Conservation (phyloP, 1,140 invertebrate genomes). For the Uloborus diversus region DNA sequence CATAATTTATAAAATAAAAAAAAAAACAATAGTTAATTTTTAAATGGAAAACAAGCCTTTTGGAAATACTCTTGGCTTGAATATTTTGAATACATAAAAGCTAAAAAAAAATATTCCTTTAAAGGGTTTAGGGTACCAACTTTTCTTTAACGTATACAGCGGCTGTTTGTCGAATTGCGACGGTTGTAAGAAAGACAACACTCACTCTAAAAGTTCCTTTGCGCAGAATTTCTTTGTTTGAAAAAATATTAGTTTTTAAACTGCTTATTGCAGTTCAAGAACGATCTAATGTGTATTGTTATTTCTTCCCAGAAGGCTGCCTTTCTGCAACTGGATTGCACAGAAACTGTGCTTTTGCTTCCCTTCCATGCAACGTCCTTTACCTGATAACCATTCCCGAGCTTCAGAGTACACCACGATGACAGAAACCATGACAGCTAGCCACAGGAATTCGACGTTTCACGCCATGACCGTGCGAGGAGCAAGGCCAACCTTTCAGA, state of each 20-base stretch:
- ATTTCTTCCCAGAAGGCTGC: constrained; percentile 53
- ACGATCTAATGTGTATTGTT: not conserved
- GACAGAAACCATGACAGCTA: constrained; percentile 48
- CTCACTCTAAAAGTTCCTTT: too few relatives aligned
- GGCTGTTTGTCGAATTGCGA: too few relatives aligned
- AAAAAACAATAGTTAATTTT: too few relatives aligned
- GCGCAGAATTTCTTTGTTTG: too few relatives aligned
- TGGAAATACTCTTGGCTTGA: too few relatives aligned
- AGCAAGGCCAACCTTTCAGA: not conserved
- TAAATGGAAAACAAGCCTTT: too few relatives aligned
- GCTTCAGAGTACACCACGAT: constrained; percentile 57
- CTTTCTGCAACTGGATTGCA: constrained; percentile 57
- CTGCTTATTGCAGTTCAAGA: not conserved
- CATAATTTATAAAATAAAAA: too few relatives aligned
- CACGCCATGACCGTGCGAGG: not conserved
- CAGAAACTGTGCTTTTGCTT: constrained; percentile 56
- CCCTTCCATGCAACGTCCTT: constrained; percentile 48
- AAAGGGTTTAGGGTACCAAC: too few relatives aligned
- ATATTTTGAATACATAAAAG: too few relatives aligned
- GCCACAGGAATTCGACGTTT: constrained; percentile 37
- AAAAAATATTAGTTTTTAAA: not conserved
- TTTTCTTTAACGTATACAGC: too few relatives aligned
- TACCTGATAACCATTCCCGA: constrained; percentile 18
- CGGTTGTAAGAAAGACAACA: too few relatives aligned
- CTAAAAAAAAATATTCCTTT: too few relatives aligned